phyloP scores from a whole-genome alignment of 1,140 invertebrate species.

The Halesus radiatus region DNA sequence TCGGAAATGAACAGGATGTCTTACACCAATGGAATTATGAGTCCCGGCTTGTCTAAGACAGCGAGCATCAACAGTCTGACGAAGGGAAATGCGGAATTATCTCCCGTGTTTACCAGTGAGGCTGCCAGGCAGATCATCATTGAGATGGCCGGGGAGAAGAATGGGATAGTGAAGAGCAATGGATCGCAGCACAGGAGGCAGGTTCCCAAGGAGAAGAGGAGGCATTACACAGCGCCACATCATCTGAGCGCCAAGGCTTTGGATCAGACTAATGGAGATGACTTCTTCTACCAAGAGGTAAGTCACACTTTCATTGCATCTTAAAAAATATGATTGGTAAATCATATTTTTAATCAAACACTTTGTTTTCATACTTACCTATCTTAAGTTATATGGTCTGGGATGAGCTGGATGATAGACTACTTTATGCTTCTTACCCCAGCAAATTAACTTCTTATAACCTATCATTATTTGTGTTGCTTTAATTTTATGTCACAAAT shows the following conservation, averaged over 20 bases:
- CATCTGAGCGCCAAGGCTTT: slow-evolving; percentile 73
- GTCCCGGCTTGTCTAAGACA: slow-evolving; percentile 48
- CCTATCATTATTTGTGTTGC: too few relatives aligned
- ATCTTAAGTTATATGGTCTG: too few relatives aligned
- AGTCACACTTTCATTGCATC: slow-evolving; percentile 54
- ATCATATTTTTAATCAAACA: neutral
- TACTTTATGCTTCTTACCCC: too few relatives aligned
- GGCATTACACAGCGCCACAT: slow-evolving; percentile 90
- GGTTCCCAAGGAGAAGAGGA: slow-evolving; percentile 83
- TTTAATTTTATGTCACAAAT: too few relatives aligned
- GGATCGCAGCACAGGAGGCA: slow-evolving; percentile 72
- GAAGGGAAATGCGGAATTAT: slow-evolving; percentile 61
- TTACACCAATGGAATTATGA: slow-evolving; percentile 50
- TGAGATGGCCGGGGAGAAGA: slow-evolving; percentile 78
- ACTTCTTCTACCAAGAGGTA: slow-evolving; percentile 71
- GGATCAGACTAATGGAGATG: slow-evolving; percentile 70
- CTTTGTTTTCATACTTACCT: too few relatives aligned
- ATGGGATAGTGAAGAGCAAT: slow-evolving; percentile 61
- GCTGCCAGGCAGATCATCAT: slow-evolving; percentile 87
- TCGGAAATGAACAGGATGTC: slow-evolving; percentile 30
- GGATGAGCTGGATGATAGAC: too few relatives aligned
- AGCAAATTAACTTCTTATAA: too few relatives aligned
- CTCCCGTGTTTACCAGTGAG: slow-evolving; percentile 86
- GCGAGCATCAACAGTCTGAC: slow-evolving; percentile 50
- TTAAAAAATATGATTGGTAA: neutral